phyloP scores from a whole-genome alignment of 2,888 invertebrate species.

The Thecophora atra region DNA sequence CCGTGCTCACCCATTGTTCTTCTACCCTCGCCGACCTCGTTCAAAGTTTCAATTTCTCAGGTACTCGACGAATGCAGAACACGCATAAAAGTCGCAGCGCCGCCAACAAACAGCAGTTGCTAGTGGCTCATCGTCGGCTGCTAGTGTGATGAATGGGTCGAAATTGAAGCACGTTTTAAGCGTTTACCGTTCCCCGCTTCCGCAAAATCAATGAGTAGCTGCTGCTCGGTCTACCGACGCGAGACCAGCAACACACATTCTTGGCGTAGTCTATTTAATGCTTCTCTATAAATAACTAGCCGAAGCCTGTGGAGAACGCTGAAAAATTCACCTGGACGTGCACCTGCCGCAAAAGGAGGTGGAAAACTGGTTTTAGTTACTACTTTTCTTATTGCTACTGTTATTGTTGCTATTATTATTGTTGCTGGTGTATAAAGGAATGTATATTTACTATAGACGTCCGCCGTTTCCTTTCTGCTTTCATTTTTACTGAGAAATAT shows the following conservation, averaged over 20 bases:
- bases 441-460: background rate
- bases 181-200: background rate
- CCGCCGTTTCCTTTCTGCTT: background rate
- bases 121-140: background rate
- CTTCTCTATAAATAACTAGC: no score
- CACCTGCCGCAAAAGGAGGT: no score
- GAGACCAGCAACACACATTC: background rate
- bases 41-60: background rate
- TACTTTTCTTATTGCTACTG: no score
- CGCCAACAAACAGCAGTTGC: background rate
- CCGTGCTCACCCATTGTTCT: background rate
- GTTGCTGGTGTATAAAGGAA: background rate
- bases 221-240: background rate
- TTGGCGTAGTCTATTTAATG: no score
- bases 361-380: background rate
- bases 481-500: no score
- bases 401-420: no score
- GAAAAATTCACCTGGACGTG: background rate
- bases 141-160: slow-evolving; percentile 24
- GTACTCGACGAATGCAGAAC: no score
- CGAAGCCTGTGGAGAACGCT: no score
- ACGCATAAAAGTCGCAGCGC: no score
- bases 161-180: slow-evolving; percentile 27
- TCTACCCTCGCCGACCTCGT: background rate
- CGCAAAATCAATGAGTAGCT: slow-evolving; percentile 14